Evolutionary conservation across 2,797 vertebrate species (phyloP), one percentile per base, ranked within the genome.

Genomic region (Sebastolobus altivelis): DNA sequence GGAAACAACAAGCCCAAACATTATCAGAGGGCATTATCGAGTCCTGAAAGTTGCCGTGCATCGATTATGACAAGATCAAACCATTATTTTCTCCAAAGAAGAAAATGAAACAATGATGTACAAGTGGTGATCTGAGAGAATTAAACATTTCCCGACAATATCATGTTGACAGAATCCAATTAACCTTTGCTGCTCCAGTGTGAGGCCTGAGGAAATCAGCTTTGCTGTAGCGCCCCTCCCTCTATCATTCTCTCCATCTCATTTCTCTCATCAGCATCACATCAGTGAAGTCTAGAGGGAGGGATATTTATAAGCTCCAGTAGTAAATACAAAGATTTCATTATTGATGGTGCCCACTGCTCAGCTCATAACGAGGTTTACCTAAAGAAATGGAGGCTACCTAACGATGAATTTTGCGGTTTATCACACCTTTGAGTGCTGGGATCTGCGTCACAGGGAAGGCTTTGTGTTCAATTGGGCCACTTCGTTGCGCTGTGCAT

Each of bases 261-360:
- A 67, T 71, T 75, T 68, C 38, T 67, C 62, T 79, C 69, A 86
- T 85, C 82, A 79, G 62, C 74, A 81, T 84, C 77, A 38, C 69
- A 82, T 83, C 77, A 72, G 16, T 40, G 68, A 62, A 74, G 81
- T 87, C 88, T 70, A 62, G 37, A 49, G 75, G 84, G 84, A 80
- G 58, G 72, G 71, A 66, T 85, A 83, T 92, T 89, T 89, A 88
- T 83, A 88, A 81, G 61, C 83, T 49, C 55, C 60, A 74, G 65
- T 80, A 61, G 80, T 78, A 87, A 90, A 88, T 75, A 89, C 82
- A 91, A 78, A 85, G 72, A 84, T 76, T 77, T 77, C 85, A 92
- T 93, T 83, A 89, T 85, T 86, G 78, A 91, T 89, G 74, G 29
- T 35, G 54, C 65, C 77, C 46, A 29, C 33, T 76, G 80, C 58